Conservation (phyloP, 2,888 invertebrate species). For the Leistus spinibarbis region DNA sequence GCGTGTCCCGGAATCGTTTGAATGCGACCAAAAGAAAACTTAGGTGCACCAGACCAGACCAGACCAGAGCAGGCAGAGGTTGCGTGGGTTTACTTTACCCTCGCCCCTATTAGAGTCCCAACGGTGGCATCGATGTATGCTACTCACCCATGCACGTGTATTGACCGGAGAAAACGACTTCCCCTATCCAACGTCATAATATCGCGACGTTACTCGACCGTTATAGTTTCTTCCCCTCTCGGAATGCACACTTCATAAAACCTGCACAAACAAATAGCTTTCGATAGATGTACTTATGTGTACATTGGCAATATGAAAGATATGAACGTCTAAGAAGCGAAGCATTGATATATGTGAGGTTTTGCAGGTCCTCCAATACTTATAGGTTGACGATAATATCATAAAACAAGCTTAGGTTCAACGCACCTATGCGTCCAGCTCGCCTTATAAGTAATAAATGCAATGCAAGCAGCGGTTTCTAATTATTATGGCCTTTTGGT, state of each 20-base stretch:
- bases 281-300: background rate
- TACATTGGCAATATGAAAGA: background rate
- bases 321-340: background rate
- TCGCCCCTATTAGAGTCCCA: constrained; percentile 1
- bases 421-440: too few species aligned
- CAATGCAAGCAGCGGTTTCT: too few species aligned
- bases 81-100: background rate
- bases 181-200: background rate
- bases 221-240: background rate
- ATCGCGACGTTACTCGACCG: background rate
- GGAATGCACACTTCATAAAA: background rate
- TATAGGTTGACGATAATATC: too few species aligned
- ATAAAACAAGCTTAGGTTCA: too few species aligned
- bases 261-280: background rate
- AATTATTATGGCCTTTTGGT: too few species aligned
- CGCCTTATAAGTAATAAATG: too few species aligned
- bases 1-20: constrained; percentile 3
- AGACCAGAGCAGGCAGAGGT: background rate
- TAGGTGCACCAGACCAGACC: background rate
- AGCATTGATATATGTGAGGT: too few species aligned
- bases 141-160: background rate
- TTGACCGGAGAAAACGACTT: background rate
- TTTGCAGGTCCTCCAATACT: too few species aligned
- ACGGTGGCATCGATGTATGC: background rate
- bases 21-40: constrained; percentile 1